Evolutionary conservation across 2,797 vertebrate species (phyloP).

Genomic region (Neosalanx taihuensis): DNA sequence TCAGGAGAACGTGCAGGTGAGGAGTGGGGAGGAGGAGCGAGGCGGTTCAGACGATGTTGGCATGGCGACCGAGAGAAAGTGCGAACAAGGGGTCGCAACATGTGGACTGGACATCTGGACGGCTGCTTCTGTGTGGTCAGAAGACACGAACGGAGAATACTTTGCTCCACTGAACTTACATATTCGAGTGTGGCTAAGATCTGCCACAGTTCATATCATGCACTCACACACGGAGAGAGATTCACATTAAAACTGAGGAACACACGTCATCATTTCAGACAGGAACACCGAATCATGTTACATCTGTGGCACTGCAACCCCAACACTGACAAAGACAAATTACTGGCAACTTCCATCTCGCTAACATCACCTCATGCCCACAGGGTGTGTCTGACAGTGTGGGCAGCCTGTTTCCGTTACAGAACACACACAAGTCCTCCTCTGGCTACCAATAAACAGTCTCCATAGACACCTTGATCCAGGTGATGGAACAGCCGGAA

Average conservation of each 20-base stretch:
- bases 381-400: background rate
- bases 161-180: conserved; percentile 26
- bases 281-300: background rate
- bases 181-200: background rate
- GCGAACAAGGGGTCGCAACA: conserved; percentile 22
- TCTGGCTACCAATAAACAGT: background rate
- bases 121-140: conserved; percentile 39
- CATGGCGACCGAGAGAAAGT: conserved; percentile 16
- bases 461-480: background rate
- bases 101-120: conserved; percentile 58
- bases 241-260: background rate
- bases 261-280: background rate
- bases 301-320: conserved; percentile 2
- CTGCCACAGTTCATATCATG: conserved; percentile 20
- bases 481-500: background rate
- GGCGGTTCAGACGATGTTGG: conserved; percentile 10
- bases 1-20: background rate
- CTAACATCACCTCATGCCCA: background rate
- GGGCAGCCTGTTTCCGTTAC: background rate
- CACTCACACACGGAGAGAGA: conserved; percentile 10
- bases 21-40: conserved; percentile 1
- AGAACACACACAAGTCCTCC: background rate
- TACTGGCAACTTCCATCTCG: conserved; percentile 10
- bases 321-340: conserved; percentile 33
- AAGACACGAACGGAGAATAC: conserved; percentile 36